phyloP scores from a whole-genome alignment of 2,888 invertebrate species.

The Hypselothyrea guttata region DNA sequence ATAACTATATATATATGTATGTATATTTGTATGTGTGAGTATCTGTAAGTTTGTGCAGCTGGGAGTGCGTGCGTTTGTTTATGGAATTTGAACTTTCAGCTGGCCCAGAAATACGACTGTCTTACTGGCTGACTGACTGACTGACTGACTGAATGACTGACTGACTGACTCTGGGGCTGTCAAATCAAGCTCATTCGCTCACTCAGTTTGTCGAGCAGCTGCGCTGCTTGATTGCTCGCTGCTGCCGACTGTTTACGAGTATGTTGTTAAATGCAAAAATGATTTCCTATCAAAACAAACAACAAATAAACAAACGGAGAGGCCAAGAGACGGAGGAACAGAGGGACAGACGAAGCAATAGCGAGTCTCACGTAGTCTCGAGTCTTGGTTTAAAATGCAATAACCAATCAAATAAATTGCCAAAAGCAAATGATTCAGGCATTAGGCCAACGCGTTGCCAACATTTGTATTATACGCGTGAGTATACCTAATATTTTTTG shows the following conservation, averaged over 20 bases:
- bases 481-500: slow-evolving; percentile 10
- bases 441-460: slow-evolving; percentile 58
- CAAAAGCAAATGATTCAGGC: slow-evolving; percentile 69
- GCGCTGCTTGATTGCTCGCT: slow-evolving; percentile 17
- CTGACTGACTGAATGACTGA: slow-evolving; percentile 39
- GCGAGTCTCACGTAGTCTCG: slow-evolving; percentile 56
- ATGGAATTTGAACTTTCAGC: slow-evolving; percentile 68
- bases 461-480: slow-evolving; percentile 50
- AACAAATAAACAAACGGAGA: slow-evolving; percentile 39
- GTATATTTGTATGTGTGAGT: neutral
- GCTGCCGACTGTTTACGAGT: slow-evolving; percentile 55
- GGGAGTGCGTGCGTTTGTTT: slow-evolving; percentile 52
- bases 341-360: slow-evolving; percentile 26
- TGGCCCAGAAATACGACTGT: slow-evolving; percentile 26
- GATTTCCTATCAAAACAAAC: slow-evolving; percentile 74
- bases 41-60: slow-evolving; percentile 30
- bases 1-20: neutral
- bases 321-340: neutral
- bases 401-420: slow-evolving; percentile 76
- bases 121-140: slow-evolving; percentile 20
- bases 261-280: slow-evolving; percentile 78
- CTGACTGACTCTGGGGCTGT: slow-evolving; percentile 29
- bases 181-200: slow-evolving; percentile 22
- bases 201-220: slow-evolving; percentile 48
- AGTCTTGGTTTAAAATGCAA: slow-evolving; percentile 72